These are phyloP conservation scores for Aselliscus stoliczkanus DNA, from an alignment of 2,797 vertebrate species.

Conservation along the genomic window DNA sequence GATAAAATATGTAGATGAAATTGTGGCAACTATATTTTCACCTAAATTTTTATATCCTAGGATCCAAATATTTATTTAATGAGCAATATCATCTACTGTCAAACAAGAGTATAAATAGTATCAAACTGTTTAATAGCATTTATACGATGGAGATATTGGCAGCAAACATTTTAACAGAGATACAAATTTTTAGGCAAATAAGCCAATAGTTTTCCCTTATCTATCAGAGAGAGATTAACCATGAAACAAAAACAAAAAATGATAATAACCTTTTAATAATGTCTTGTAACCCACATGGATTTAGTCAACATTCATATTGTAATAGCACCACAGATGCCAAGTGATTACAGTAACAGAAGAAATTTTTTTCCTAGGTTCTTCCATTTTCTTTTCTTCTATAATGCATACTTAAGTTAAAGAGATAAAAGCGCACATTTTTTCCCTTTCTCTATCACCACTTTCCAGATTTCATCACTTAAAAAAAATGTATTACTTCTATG, in stretches of 20 bases:
- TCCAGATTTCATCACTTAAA: background rate
- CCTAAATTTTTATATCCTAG: background rate
- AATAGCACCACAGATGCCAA: background rate
- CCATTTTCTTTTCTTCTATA: background rate
- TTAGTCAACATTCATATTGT: background rate
- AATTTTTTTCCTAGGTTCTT: background rate
- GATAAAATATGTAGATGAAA: background rate
- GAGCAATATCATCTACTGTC: background rate
- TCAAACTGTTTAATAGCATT: background rate
- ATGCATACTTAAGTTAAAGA: background rate
- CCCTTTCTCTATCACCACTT: background rate
- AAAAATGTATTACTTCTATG: background rate
- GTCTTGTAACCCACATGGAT: background rate
- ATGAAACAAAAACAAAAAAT: background rate
- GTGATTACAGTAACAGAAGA: background rate
- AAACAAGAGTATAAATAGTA: background rate
- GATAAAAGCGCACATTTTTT: background rate
- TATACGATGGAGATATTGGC: background rate
- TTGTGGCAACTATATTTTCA: background rate
- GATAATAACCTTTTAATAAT: background rate
- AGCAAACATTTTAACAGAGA: background rate
- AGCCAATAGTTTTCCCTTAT: constrained; percentile 26
- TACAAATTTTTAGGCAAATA: background rate
- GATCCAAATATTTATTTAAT: background rate
- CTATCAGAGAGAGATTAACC: background rate